Evolutionary conservation across 2,113 vertebrate species (phyloP).

Genomic region (Brevimyrus niger): DNA sequence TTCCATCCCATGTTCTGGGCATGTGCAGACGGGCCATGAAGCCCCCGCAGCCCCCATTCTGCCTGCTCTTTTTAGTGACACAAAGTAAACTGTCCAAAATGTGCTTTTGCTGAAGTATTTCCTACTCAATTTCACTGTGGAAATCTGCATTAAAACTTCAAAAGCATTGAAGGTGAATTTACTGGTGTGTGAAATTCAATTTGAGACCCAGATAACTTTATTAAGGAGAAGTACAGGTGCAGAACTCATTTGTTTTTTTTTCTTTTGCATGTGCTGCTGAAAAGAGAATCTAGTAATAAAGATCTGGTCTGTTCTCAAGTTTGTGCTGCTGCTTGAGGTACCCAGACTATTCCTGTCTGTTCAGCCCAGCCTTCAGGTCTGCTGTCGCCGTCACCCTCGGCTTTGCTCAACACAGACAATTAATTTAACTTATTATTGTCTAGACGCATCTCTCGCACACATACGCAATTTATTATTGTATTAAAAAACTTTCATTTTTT

Average conservation of each 20-base stretch:
- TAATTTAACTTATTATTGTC: too few species aligned
- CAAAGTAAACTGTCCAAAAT: background rate
- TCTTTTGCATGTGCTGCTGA: background rate
- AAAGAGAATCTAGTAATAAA: background rate
- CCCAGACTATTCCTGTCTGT: background rate
- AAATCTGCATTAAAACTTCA: background rate
- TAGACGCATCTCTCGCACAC: too few species aligned
- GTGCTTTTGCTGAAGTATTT: background rate
- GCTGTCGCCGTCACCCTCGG: too few species aligned
- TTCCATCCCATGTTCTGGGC: background rate
- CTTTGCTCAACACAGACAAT: too few species aligned
- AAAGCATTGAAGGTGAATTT: background rate
- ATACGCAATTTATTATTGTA: too few species aligned
- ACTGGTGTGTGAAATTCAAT: background rate
- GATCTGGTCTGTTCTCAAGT: background rate
- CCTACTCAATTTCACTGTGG: background rate
- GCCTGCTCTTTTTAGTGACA: background rate
- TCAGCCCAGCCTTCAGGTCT: background rate
- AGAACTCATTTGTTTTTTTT: background rate
- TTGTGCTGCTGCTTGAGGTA: background rate
- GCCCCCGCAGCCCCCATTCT: background rate
- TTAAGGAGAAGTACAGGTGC: background rate
- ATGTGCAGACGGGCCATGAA: background rate
- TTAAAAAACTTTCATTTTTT: too few species aligned
- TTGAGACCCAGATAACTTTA: background rate